Percentiles rank a stretch among this genome's conserved stretches.
Conservation (phyloP, 2,888 invertebrate species). For the Thecophora atra region DNA sequence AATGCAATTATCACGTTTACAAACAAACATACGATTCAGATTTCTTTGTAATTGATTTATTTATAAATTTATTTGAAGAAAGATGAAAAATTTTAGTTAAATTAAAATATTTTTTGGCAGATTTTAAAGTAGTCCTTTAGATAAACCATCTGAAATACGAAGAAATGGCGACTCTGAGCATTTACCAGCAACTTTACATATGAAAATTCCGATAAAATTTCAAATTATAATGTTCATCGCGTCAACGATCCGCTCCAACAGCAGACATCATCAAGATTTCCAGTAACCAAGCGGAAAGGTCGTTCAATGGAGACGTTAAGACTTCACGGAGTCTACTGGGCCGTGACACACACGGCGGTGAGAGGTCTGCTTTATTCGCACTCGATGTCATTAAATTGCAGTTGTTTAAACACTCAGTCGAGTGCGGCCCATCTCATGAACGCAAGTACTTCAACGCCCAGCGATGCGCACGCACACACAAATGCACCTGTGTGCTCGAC, state of each 20-base stretch:
- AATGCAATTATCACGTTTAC: neutral
- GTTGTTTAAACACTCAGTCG: too few relatives aligned
- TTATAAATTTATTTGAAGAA: too few relatives aligned
- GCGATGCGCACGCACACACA: too few relatives aligned
- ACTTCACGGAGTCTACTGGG: neutral
- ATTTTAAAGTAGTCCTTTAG: too few relatives aligned
- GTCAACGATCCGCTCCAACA: neutral
- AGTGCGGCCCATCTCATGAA: too few relatives aligned
- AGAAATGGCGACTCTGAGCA: too few relatives aligned
- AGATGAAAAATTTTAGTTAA: too few relatives aligned
- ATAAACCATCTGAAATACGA: too few relatives aligned
- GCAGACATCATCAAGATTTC: neutral
- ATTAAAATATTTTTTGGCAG: too few relatives aligned
- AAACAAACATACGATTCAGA: too few relatives aligned
- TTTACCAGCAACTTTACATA: too few relatives aligned
- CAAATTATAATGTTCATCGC: neutral
- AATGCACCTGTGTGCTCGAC: neutral
- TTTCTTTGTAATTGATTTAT: too few relatives aligned
- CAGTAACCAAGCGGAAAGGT: conserved; percentile 8
- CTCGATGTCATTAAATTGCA: neutral
- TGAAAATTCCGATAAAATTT: neutral
- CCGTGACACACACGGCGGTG: neutral
- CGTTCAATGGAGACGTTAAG: conserved; percentile 14
- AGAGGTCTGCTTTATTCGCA: neutral
- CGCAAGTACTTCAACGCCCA: neutral